These are phyloP conservation scores for Malurus cyaneus DNA, from an alignment of 2,113 vertebrate genomes.

Conservation along the genomic window DNA sequence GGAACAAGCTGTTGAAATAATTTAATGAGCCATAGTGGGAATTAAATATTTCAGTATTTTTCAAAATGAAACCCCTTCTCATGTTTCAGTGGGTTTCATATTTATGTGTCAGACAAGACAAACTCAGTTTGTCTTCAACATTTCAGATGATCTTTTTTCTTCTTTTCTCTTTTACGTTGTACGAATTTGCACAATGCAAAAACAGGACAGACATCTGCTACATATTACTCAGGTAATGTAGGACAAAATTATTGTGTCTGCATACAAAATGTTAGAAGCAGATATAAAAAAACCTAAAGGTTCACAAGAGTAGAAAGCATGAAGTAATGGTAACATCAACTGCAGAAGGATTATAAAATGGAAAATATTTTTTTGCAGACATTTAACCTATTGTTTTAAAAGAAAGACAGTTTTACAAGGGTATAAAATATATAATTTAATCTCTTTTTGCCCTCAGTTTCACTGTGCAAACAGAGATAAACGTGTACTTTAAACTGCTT, in stretches of 20 bases:
- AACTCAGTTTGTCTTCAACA: not conserved
- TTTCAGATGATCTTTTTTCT: not conserved
- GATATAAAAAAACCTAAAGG: not conserved
- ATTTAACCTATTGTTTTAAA: not conserved
- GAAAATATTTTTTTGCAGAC: not conserved
- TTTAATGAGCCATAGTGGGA: not conserved
- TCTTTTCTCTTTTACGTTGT: not conserved
- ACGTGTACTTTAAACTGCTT: not conserved
- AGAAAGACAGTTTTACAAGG: not conserved
- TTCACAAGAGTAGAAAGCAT: not conserved
- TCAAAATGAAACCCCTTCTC: not conserved
- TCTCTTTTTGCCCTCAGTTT: not conserved
- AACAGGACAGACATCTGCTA: slow-evolving; percentile 21
- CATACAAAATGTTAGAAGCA: slow-evolving; percentile 7
- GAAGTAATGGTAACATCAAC: not conserved
- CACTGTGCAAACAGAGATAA: not conserved
- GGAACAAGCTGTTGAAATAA: not conserved
- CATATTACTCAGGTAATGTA: not conserved
- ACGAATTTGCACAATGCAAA: not conserved
- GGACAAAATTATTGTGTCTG: not conserved
- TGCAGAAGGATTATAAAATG: not conserved
- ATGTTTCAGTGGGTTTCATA: not conserved
- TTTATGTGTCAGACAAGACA: not conserved
- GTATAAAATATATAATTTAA: not conserved
- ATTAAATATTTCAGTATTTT: not conserved